Evolutionary conservation across 2,888 invertebrate genomes (phyloP), one percentile per base, ranked within the genome.

Genomic region (Dicyrtoma fusca): DNA sequence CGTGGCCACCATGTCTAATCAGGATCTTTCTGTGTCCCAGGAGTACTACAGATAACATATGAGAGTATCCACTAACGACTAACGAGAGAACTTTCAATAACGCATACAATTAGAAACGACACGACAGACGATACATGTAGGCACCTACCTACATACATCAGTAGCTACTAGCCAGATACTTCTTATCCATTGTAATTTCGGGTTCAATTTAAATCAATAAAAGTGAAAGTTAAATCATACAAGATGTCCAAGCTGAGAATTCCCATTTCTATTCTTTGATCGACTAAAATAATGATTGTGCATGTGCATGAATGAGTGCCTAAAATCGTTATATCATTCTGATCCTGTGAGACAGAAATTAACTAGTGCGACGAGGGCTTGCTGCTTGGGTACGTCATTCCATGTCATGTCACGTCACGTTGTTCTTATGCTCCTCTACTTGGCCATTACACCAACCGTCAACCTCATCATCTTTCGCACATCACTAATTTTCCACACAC

Each of bases 311-410:
- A 66, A 17, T 25, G n/a, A 42, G 1, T 53, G 17, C 42, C 42
- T 66, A 23, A 34, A 66, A 51, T 26, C 66, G 53, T 66, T 66
- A 53, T 66, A 66, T 66, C 53, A 66, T 45, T 63, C 26, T n/a
- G 34, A 34, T 34, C 34, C 34, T 34, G 10, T 66, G 66, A 66
- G 66, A 66, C 55, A 66, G 53, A 66, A 66, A 66, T 53, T 66
- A 66, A 53, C 53, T 66, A 55, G 55, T 66, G 53, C 53, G 53
- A 55, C n/a, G 44, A 66, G 55, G 51, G 19, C 17, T 61, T 42
- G 17, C 1, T 61, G 19, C 61, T 61, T 42, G 42, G 42, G 5
- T 61, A 34, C 14, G 42, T 34, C 8, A 34, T 34, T 34, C 34
- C 34, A 34, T 34, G 34, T 34, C 34, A 34, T 34, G 34, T 34